Base-by-base conservation (phyloP, 2,113 vertebrate genomes). In the Cyrtonyx montezumae region DNA sequence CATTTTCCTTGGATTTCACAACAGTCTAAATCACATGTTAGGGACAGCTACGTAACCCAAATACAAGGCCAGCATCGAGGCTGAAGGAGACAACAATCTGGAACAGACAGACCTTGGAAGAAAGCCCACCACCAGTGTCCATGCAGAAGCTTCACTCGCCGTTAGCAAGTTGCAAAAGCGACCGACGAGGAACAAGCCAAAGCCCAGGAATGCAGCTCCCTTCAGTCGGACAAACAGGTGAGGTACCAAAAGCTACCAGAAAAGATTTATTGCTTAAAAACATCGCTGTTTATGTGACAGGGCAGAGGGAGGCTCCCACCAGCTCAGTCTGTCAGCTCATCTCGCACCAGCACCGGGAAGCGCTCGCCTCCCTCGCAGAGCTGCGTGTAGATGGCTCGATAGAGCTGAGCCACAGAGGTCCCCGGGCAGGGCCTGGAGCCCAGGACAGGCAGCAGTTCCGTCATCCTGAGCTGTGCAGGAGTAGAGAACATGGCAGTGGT, bases 331-430 rank as follows among this genome's bases (percentile, higher is more conserved):
- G 93, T 69, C 67, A 98, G 97, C 45, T 98, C 97, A 1, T 99
- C 99, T 25, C 94, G 96, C 45, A 99, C 97, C 61, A 99, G 76
- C 6, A 98, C 97, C 7, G 99, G 98, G 95, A 99, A 99, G 4
- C 15, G 90, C 59, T 93, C 43, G 6, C 98, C 98, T 15, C 98
- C 98, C 80, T 98, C 98, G 1, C 98, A 99, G 68, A 99, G 98
- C 86, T 98, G 97, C 0, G 98, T 98, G 94, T 99, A 98, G 3
- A 98, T 5, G 2, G 98, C 98, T 37, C 99, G 98, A 46, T 98
- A 98, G 10, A 97, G 94, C 2, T 76, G 92, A 40, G 95, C 65
- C 4, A 70, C 85, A 34, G 96, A 84, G 9, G 73, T 46, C 62
- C 75, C 96, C 0, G 13, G 45, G 11, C 75, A 76, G 2, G 48